These are phyloP conservation scores for Platysternon megacephalum DNA, from an alignment of 2,113 vertebrate genomes.

Conservation along the genomic window DNA sequence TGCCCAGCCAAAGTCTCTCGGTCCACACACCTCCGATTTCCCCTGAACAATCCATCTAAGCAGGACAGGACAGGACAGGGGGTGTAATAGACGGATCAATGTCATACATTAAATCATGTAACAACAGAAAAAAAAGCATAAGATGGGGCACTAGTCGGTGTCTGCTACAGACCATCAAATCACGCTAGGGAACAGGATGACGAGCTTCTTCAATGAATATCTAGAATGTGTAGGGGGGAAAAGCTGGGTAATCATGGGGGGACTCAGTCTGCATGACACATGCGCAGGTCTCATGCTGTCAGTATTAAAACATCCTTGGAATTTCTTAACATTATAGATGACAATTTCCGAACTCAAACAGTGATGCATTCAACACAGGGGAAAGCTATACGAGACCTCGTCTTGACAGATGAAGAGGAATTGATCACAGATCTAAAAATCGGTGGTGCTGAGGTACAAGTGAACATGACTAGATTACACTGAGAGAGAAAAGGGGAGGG, in stretches of 20 bases:
- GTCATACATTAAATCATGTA: background rate
- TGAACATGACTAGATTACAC: background rate
- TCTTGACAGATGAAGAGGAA: background rate
- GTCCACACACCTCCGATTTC: background rate
- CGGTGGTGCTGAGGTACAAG: background rate
- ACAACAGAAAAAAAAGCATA: background rate
- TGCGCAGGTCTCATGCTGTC: background rate
- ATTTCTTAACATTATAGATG: background rate
- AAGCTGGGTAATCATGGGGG: background rate
- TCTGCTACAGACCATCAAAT: background rate
- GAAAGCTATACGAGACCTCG: background rate
- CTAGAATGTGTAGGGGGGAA: background rate
- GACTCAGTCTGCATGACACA: no score
- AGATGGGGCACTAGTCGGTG: background rate
- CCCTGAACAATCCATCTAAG: background rate
- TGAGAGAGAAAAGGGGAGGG: background rate
- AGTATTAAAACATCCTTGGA: background rate
- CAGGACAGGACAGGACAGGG: background rate
- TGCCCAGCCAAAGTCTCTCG: background rate
- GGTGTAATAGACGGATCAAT: background rate
- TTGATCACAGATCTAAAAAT: background rate
- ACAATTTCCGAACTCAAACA: background rate
- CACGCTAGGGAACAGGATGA: background rate
- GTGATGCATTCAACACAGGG: background rate
- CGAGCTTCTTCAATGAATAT: background rate